A percentile compares a stretch with the other conserved stretches of the same genome.
Evolutionary conservation across 1,140 invertebrate species (phyloP).

Genomic region (Radopholus similis): DNA sequence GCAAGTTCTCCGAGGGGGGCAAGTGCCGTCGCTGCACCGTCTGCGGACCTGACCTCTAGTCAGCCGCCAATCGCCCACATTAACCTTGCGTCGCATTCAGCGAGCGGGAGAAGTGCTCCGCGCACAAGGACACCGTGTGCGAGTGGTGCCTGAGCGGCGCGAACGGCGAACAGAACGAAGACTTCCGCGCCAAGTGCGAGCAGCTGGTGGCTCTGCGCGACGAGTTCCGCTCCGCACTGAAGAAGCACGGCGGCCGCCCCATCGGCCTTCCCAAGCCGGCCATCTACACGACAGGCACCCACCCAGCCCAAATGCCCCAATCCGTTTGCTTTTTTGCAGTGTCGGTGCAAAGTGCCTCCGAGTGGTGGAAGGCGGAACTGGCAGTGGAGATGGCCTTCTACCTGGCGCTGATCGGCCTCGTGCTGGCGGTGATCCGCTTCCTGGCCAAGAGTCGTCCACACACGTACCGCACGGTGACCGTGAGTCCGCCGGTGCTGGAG

Average conservation of each 20-base stretch:
- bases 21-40: neutral
- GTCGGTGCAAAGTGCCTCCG: neutral
- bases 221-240: neutral
- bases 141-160: conserved; percentile 27
- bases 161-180: conserved; percentile 11
- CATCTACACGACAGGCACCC: neutral
- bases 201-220: conserved; percentile 14
- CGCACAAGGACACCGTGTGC: conserved; percentile 29
- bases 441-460: conserved; percentile 1
- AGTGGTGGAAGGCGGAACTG: conserved; percentile 13
- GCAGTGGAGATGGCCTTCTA: conserved; percentile 6
- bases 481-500: conserved; percentile 24
- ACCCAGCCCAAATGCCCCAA: neutral
- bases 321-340: too few relatives aligned
- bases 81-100: neutral
- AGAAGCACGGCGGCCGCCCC: too few relatives aligned
- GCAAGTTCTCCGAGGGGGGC: neutral
- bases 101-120: conserved; percentile 16
- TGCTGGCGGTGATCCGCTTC: conserved; percentile 9
- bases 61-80: neutral
- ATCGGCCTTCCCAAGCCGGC: neutral
- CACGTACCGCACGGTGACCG: conserved; percentile 17
- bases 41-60: conserved; percentile 32
- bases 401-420: conserved; percentile 1
- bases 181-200: conserved; percentile 24